Conservation (phyloP, 2,113 vertebrate genomes). For the Azemiops feae region DNA sequence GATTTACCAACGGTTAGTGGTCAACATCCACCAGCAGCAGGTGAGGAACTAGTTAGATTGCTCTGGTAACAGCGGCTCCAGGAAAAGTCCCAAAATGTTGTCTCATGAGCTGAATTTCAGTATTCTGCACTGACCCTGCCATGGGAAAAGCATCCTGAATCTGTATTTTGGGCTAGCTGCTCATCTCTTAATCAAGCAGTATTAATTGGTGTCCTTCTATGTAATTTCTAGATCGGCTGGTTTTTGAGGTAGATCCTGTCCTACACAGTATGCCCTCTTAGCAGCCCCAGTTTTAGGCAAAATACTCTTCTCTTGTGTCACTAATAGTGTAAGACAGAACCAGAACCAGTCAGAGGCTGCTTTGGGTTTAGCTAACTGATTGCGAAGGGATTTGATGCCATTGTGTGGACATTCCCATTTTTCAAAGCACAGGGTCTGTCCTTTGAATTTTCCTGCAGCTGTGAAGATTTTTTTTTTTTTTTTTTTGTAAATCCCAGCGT, state of each 20-base stretch:
- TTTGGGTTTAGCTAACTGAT: conserved; percentile 36
- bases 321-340: conserved; percentile 5
- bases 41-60: conserved; percentile 99
- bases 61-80: conserved; percentile 83
- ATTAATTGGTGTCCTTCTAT: conserved; percentile 29
- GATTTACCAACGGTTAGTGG: conserved; percentile 95
- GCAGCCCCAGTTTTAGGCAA: conserved; percentile 32
- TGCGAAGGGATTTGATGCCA: neutral
- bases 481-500: neutral
- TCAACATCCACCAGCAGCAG: conserved; percentile 96
- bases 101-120: conserved; percentile 53
- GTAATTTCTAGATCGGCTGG: conserved; percentile 1
- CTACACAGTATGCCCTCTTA: conserved; percentile 36
- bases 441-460: neutral
- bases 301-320: conserved; percentile 4
- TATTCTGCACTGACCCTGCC: conserved; percentile 59
- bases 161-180: conserved; percentile 51
- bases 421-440: neutral
- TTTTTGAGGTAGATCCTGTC: conserved; percentile 46
- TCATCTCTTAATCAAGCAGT: conserved; percentile 48
- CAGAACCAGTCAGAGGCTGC: conserved; percentile 19
- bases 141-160: conserved; percentile 41
- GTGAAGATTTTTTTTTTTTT: neutral
- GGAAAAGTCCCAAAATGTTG: conserved; percentile 38
- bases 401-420: neutral